Evolutionary conservation across 2,888 invertebrate species (phyloP).

Genomic region (Gasteruption jaculator): DNA sequence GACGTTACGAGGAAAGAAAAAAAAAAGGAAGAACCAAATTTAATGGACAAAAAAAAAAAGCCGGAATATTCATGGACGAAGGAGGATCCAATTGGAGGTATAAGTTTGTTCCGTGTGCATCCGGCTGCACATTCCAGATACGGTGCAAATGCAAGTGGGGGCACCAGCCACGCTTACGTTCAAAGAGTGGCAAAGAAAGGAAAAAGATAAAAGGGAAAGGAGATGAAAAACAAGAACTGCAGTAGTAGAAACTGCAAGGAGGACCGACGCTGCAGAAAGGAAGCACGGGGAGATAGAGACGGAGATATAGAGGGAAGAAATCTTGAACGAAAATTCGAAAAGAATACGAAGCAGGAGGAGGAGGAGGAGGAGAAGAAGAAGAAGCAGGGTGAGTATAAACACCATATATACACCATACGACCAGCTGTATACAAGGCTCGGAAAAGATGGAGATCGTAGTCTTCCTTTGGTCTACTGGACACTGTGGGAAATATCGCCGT

Average conservation of each 20-base stretch:
- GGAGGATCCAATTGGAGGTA: neutral
- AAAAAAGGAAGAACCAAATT: neutral
- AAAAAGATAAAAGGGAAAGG: conserved; percentile 19
- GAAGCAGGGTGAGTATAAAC: no score
- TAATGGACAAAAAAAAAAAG: conserved; percentile 8
- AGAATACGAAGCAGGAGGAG: conserved; percentile 6
- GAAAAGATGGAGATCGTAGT: no score
- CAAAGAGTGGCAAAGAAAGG: conserved; percentile 17
- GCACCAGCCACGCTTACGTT: conserved; percentile 31
- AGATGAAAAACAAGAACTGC: conserved; percentile 14
- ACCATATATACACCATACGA: no score
- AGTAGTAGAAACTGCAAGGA: conserved; percentile 13
- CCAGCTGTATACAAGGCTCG: neutral
- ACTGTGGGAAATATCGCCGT: conserved; percentile 49
- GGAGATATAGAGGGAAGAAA: no score
- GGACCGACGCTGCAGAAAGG: conserved; percentile 10
- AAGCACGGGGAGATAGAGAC: conserved; percentile 4
- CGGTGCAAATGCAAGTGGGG: conserved; percentile 22
- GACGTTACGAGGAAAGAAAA: no score
- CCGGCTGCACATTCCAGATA: conserved; percentile 31
- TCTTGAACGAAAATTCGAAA: no score
- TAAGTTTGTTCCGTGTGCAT: conserved; percentile 19
- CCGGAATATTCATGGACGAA: conserved; percentile 19
- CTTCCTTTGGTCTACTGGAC: conserved; percentile 40
- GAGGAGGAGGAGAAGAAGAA: conserved; percentile 15